Evolutionary conservation across 2,888 invertebrate species (phyloP), one percentile per base, ranked within the genome.

Genomic region (Scaptomyza polygonia): DNA sequence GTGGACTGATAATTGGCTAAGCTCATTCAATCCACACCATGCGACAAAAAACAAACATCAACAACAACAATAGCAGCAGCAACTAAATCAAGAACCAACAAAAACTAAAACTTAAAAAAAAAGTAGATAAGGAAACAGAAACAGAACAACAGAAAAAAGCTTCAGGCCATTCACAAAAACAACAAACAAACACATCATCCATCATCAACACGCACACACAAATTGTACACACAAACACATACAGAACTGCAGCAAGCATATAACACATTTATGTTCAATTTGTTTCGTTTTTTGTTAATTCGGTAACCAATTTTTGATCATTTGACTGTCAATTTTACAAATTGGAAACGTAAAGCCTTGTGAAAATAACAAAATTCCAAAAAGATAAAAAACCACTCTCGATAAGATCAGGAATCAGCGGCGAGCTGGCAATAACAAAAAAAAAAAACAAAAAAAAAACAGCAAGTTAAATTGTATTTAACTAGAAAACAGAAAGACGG

Each of bases 1-100:
- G 98, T 89, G 99, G 98, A 66, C 94, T 99, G 85, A 96, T 98
- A 90, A 96, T 99, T 88, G 98, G 98, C 90, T 97, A 96, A 93
- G 48, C 40, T 21, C 25, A 49, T 32, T 43, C 9, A 29, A 29
- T 4, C 21, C 21, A 21, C 32, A 36, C 7, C 8, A 39, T 21
- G 9, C 30, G 16, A 29, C 25, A 53, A 30, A 21, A 11, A 47
- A 36, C 11, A 25, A 18, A 8, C 14, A 45, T 39, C 30, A 63
- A 16, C 47, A 61, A 14, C 29, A 36, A 9, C 25, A 45, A 9
- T 36, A 3, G 25, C 25, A 25, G 25, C 25, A 25, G 25, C 25
- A 25, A 25, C 3, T 30, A 14, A 29, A 63, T 7, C 43, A 62
- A 18, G 12, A 67, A 43, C 18, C 6, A 21, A n/a, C 16, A 27